Base-by-base conservation (phyloP, 1,140 invertebrate species). In the Zaprionus ghesquierei region DNA sequence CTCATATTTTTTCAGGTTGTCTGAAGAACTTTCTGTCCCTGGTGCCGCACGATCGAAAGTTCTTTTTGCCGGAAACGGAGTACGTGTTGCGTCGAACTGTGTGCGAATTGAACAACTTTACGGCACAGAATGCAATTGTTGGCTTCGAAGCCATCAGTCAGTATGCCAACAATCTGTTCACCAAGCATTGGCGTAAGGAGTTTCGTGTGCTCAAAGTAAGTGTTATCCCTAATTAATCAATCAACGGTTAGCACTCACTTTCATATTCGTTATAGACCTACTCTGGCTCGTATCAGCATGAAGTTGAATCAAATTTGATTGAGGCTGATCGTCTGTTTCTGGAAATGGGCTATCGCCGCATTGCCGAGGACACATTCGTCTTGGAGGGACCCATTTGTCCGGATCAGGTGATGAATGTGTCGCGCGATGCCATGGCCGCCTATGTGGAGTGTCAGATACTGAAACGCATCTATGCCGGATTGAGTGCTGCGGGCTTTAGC, bases 121-220 rank as follows among this genome's bases (percentile, higher is more conserved):
- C 95, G 92, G 96, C 96, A 10, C 96, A 96, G 79, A 94, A 95
- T 74, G 96, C 96, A 13, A 94, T 95, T 5, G 93, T 95, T 49
- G 97, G 96, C 12, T 98, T 97, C 94, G 95, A 96, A 81, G 95
- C 96, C 18, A 93, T 98, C 69, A 96, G 96, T 50, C 94, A 96
- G 29, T 98, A 98, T 92, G 97, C 97, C 4, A 95, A 95, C 49
- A 98, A 98, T 93, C 92, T 98, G 53, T 92, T 97, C 13, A 94
- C 95, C 4, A 96, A 98, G 86, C 96, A 97, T 9, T 98, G 97
- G 97, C 93, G 97, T 75, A 96, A 95, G 92, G 97, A 98, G 90
- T 98, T 96, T 87, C 94, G 94, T 77, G 94, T 94, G 75, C 94
- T 98, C 59, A 95, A 96, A 93, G 97, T 97, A 87, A 89, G 90